Percentiles rank a stretch among this genome's conserved stretches.
These are phyloP conservation scores for Pomacea canaliculata DNA, from an alignment of 2,888 invertebrate species.

Conservation along the genomic window DNA sequence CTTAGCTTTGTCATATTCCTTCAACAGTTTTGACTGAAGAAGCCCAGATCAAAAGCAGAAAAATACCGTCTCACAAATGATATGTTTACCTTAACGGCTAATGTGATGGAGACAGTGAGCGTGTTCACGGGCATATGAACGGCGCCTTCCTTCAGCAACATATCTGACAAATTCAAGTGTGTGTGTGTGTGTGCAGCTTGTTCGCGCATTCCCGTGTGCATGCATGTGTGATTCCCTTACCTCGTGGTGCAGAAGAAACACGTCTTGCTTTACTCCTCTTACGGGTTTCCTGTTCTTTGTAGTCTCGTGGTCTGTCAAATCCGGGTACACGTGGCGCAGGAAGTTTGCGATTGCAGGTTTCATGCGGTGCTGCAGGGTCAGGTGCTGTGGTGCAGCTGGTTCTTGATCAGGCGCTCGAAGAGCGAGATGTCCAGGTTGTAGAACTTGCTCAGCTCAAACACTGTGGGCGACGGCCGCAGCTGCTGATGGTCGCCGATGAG, in stretches of 20 bases:
- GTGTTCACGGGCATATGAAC: too few relatives aligned
- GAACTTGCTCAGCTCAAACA: conserved; percentile 77
- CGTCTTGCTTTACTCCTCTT: conserved; percentile 52
- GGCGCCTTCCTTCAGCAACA: too few relatives aligned
- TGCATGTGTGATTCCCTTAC: not conserved
- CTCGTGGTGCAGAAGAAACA: conserved; percentile 63
- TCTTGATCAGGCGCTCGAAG: conserved; percentile 83
- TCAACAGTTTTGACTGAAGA: too few relatives aligned
- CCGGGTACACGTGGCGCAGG: conserved; percentile 58
- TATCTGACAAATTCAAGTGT: too few relatives aligned
- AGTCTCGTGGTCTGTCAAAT: conserved; percentile 54
- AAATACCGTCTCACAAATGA: too few relatives aligned
- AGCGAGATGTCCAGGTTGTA: conserved; percentile 82
- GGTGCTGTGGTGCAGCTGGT: conserved; percentile 75
- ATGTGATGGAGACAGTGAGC: too few relatives aligned
- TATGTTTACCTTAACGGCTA: too few relatives aligned
- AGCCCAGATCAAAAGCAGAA: too few relatives aligned
- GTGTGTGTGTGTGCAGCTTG: too few relatives aligned
- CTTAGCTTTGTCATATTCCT: too few relatives aligned
- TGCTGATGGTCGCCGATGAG: conserved; percentile 88
- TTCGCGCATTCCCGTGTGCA: too few relatives aligned
- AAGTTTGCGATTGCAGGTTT: conserved; percentile 62
- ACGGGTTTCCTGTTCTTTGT: conserved; percentile 51
- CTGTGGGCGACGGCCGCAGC: conserved; percentile 80
- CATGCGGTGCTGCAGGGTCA: conserved; percentile 76